Evolutionary conservation across 2,888 invertebrate genomes (phyloP).

Genomic region (Folsomia candida): DNA sequence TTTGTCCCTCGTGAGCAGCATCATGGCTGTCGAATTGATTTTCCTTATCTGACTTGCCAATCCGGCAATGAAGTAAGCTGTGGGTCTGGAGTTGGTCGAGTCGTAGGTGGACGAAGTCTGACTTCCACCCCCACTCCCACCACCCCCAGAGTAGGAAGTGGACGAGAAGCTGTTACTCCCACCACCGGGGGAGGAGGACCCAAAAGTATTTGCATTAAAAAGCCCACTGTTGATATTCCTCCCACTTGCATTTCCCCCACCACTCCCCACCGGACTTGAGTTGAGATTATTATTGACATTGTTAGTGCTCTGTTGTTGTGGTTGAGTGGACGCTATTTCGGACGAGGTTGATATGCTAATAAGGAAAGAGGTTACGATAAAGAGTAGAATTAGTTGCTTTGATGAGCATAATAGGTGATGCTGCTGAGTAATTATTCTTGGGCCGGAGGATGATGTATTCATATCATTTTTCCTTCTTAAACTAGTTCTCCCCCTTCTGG

Average conservation of each 20-base stretch:
- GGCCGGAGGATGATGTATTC: neutral
- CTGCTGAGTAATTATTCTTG: neutral
- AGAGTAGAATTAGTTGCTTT: neutral
- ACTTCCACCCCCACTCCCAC: neutral
- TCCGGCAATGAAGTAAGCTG: slow-evolving; percentile 43
- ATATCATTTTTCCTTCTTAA: neutral
- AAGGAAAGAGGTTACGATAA: neutral
- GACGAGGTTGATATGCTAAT: neutral
- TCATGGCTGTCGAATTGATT: slow-evolving; percentile 36
- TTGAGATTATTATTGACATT: neutral
- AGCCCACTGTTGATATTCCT: neutral
- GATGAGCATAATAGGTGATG: neutral
- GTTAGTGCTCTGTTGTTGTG: neutral
- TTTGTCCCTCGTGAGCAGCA: slow-evolving; percentile 26
- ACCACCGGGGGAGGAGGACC: neutral
- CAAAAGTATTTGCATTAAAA: neutral
- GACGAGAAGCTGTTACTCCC: no score
- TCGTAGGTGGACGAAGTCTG: slow-evolving; percentile 23
- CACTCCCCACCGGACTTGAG: neutral
- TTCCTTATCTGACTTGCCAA: slow-evolving; percentile 40
- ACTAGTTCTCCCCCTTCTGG: neutral
- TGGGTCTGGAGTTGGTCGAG: slow-evolving; percentile 17
- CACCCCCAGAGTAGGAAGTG: no score
- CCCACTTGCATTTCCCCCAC: neutral
- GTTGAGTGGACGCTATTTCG: neutral